Evolutionary conservation across 2,113 vertebrate genomes (phyloP).

Genomic region (Ageneiosus marmoratus): DNA sequence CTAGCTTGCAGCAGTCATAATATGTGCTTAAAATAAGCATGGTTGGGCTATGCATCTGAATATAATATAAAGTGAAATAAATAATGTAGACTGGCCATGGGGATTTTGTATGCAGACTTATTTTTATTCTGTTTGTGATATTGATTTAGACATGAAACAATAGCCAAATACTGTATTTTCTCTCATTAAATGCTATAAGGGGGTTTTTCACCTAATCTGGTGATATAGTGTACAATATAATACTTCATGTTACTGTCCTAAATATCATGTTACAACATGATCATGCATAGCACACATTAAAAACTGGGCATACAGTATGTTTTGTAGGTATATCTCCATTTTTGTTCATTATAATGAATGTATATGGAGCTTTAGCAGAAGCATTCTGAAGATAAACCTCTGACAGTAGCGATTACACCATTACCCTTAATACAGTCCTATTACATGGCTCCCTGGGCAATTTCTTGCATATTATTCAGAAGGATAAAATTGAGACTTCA

Average conservation of each 20-base stretch:
- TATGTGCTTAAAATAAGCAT: neutral
- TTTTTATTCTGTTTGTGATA: neutral
- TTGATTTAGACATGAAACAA: neutral
- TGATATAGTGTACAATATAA: neutral
- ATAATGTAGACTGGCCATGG: neutral
- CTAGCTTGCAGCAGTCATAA: too few relatives aligned
- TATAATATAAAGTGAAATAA: neutral
- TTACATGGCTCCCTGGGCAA: slow-evolving; percentile 25
- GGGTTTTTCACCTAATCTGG: neutral
- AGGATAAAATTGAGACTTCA: slow-evolving; percentile 11
- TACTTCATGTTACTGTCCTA: neutral
- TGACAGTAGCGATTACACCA: slow-evolving; percentile 18
- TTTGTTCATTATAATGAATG: neutral
- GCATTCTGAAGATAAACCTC: slow-evolving; percentile 3
- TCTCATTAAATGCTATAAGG: neutral
- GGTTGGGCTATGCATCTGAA: neutral
- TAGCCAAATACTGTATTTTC: neutral
- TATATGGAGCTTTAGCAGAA: slow-evolving; percentile 4
- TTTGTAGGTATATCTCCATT: neutral
- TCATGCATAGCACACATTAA: neutral
- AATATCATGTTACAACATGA: neutral
- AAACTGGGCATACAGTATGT: neutral
- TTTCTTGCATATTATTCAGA: slow-evolving; percentile 25
- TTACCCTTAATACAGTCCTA: slow-evolving; percentile 24
- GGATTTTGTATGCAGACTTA: neutral